These are phyloP conservation scores for Listrodromus nycthemerus DNA, from an alignment of 2,888 invertebrate species.

Conservation along the genomic window DNA sequence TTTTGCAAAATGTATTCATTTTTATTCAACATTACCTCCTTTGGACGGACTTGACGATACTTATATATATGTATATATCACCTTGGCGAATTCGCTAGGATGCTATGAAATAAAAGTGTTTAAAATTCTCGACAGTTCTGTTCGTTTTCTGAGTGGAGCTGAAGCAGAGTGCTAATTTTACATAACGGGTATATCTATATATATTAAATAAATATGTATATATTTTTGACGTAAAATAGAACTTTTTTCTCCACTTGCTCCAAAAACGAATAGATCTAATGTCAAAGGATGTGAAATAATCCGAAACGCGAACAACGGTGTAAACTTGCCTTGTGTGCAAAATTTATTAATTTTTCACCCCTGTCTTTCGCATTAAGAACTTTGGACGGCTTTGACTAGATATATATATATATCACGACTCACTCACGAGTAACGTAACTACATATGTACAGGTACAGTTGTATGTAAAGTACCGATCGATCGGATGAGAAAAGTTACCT, in stretches of 20 bases:
- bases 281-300: background rate
- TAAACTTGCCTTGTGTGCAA: conserved; percentile 39
- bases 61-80: background rate
- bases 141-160: no score
- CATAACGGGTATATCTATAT: no score
- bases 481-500: conserved; percentile 35
- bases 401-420: conserved; percentile 13
- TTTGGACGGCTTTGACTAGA: conserved; percentile 42
- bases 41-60: conserved; percentile 40
- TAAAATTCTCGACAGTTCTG: no score
- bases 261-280: no score
- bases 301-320: background rate
- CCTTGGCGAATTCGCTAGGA: no score
- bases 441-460: conserved; percentile 47
- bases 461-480: conserved; percentile 53
- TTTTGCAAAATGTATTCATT: conserved; percentile 46
- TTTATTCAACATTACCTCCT: conserved; percentile 34
- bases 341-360: conserved; percentile 11
- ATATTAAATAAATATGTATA: no score
- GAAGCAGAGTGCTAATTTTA: no score
- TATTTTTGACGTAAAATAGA: no score
- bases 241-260: no score
- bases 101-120: no score
- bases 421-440: conserved; percentile 36
- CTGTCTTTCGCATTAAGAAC: conserved; percentile 41